Conservation (phyloP, 2,113 vertebrate genomes). For the Halichoeres trimaculatus region DNA sequence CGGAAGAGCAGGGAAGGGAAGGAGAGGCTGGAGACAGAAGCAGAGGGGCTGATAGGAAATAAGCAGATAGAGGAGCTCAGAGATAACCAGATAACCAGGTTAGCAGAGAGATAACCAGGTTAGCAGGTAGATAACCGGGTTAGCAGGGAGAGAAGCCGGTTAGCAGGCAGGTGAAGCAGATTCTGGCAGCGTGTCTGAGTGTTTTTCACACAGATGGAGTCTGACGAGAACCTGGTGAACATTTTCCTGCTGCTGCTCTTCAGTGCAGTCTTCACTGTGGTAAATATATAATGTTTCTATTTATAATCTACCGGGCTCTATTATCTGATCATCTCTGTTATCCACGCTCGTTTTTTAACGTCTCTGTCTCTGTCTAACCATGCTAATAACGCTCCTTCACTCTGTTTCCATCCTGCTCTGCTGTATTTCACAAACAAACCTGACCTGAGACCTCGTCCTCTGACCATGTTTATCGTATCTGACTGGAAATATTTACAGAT, state of each 20-base stretch:
- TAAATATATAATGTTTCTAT: slow-evolving; percentile 19
- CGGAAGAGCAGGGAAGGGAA: background rate
- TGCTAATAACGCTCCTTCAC: no score
- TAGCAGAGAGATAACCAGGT: background rate
- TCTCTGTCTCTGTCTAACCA: background rate
- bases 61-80: background rate
- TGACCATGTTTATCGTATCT: background rate
- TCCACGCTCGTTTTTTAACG: background rate
- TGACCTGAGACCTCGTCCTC: background rate
- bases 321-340: background rate
- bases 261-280: slow-evolving; percentile 50
- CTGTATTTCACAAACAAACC: background rate
- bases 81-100: no score
- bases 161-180: background rate
- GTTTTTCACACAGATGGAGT: slow-evolving; percentile 62
- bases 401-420: background rate
- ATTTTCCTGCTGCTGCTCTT: slow-evolving; percentile 62
- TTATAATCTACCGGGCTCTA: slow-evolving; percentile 1
- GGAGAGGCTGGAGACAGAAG: background rate
- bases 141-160: background rate
- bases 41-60: background rate
- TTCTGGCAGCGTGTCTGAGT: background rate
- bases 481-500: background rate
- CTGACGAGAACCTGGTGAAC: slow-evolving; percentile 59
- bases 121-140: no score